Conservation (phyloP, 1,140 invertebrate species). For the Bombus breviceps region DNA sequence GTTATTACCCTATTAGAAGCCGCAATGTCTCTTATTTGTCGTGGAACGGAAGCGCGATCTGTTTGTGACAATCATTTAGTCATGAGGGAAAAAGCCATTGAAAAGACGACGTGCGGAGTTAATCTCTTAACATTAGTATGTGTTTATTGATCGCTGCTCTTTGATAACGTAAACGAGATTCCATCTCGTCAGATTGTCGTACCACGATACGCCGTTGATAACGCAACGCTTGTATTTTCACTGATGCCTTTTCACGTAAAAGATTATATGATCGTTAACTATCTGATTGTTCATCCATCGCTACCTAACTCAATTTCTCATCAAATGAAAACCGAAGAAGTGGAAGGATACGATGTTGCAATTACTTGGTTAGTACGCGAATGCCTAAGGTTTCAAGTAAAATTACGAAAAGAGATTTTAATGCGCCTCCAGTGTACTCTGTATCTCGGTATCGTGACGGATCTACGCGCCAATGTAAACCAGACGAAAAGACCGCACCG, state of each 20-base stretch:
- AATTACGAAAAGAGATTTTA: slow-evolving; percentile 23
- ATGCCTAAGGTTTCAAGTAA: background rate
- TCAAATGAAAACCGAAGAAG: background rate
- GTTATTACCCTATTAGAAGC: slow-evolving; percentile 37
- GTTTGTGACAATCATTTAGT: slow-evolving; percentile 20
- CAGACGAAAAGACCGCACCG: slow-evolving; percentile 19
- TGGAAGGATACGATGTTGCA: too few relatives aligned
- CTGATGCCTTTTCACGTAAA: background rate
- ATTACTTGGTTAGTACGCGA: too few relatives aligned
- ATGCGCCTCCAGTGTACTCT: slow-evolving; percentile 12
- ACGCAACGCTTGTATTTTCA: background rate
- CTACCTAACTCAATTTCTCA: background rate
- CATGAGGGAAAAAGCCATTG: background rate
- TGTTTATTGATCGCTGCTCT: slow-evolving; percentile 7
- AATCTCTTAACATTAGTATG: slow-evolving; percentile 16
- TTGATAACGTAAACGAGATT: slow-evolving; percentile 7
- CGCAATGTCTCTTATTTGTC: slow-evolving; percentile 14
- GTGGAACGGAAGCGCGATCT: slow-evolving; percentile 5
- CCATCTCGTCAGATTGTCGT: too few relatives aligned
- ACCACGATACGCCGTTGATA: background rate
- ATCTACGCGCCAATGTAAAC: slow-evolving; percentile 37
- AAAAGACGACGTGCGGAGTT: background rate
- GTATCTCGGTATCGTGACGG: slow-evolving; percentile 8
- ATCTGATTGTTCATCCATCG: background rate
- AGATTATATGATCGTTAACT: background rate